Evolutionary conservation across 2,797 vertebrate species (phyloP).

Genomic region (Ambastaia sidthimunki): DNA sequence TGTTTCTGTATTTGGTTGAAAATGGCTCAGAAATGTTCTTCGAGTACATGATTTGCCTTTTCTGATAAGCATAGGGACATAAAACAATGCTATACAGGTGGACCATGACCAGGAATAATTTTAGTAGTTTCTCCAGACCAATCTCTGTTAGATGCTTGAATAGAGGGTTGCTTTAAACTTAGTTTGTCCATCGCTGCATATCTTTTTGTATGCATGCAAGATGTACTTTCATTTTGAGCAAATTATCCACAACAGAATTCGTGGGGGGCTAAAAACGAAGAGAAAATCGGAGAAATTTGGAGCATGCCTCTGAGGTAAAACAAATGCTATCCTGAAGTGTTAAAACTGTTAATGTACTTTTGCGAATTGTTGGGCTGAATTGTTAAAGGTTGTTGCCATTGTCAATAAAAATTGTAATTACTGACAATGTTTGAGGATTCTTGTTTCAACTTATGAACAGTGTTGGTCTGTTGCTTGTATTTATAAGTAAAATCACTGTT

Average conservation of each 20-base stretch:
- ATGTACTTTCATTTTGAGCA: slow-evolving; percentile 88
- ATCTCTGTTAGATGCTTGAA: slow-evolving; percentile 57
- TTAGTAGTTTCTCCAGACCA: background rate
- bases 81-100: slow-evolving; percentile 70
- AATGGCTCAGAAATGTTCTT: slow-evolving; percentile 62
- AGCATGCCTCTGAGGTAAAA: slow-evolving; percentile 82
- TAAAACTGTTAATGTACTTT: slow-evolving; percentile 70
- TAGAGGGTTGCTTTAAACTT: slow-evolving; percentile 68
- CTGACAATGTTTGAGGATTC: slow-evolving; percentile 13
- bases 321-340: slow-evolving; percentile 73
- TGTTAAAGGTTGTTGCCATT: slow-evolving; percentile 75
- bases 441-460: background rate
- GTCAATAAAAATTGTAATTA: slow-evolving; percentile 77
- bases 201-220: slow-evolving; percentile 81
- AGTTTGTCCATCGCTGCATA: slow-evolving; percentile 63
- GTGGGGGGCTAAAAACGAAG: slow-evolving; percentile 89
- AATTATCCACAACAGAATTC: slow-evolving; percentile 89
- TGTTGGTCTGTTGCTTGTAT: background rate
- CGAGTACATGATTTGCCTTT: slow-evolving; percentile 64
- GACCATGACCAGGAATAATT: slow-evolving; percentile 76
- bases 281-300: slow-evolving; percentile 74
- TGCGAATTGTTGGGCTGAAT: slow-evolving; percentile 59
- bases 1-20: slow-evolving; percentile 59
- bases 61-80: slow-evolving; percentile 62
- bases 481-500: too few species aligned